Evolutionary conservation across 2,797 vertebrate genomes (phyloP).

Genomic region (Pelobates cultripes): DNA sequence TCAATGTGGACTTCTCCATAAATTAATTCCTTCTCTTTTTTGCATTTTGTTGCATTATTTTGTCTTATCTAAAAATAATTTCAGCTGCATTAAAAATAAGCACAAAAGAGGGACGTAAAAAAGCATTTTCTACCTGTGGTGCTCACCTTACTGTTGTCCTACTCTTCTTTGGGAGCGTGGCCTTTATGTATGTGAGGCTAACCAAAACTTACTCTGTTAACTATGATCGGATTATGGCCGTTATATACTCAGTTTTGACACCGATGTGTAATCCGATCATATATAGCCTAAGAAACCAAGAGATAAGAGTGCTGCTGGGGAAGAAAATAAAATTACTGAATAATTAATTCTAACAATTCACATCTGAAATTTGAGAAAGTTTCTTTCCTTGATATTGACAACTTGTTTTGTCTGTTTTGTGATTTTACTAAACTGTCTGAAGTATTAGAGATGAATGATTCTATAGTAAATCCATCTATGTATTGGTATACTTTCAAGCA

Average conservation of each 20-base stretch:
- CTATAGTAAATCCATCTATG: too few species aligned
- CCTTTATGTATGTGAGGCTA: conserved; percentile 40
- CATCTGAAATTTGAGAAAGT: too few species aligned
- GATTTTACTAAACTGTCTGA: too few species aligned
- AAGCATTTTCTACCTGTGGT: conserved; percentile 75
- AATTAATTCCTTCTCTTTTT: conserved; percentile 66
- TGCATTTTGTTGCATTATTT: conserved; percentile 66
- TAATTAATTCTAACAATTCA: background rate
- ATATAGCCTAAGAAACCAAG: conserved; percentile 60
- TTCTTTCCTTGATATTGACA: too few species aligned
- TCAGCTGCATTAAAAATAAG: conserved; percentile 66
- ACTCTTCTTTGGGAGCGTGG: conserved; percentile 68
- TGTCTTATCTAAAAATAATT: conserved; percentile 72
- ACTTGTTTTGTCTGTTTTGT: too few species aligned
- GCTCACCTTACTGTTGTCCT: conserved; percentile 73
- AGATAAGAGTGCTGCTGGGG: conserved; percentile 54
- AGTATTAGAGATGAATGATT: too few species aligned
- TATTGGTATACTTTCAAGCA: too few species aligned
- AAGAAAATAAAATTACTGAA: conserved; percentile 7
- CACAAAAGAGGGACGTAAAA: conserved; percentile 62
- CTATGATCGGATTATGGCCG: conserved; percentile 43
- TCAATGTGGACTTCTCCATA: conserved; percentile 64
- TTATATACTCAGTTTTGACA: conserved; percentile 57
- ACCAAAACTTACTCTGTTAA: conserved; percentile 14
- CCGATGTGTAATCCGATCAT: conserved; percentile 75